Evolutionary conservation across 2,113 vertebrate species (phyloP).

Genomic region (Gallinago jamesoni): DNA sequence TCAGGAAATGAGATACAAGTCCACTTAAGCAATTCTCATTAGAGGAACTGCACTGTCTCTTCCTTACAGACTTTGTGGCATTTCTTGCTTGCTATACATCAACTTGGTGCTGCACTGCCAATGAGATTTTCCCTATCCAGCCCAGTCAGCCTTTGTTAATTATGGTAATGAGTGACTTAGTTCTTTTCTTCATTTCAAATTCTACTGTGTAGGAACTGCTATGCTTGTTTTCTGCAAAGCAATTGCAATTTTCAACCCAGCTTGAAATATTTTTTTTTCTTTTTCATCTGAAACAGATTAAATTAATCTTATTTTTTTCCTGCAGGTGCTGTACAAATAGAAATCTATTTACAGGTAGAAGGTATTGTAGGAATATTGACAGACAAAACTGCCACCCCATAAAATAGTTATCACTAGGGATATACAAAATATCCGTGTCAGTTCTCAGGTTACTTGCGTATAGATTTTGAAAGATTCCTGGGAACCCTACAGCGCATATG

Average conservation of each 20-base stretch:
- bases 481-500: neutral
- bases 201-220: neutral
- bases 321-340: neutral
- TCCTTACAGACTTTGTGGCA: neutral
- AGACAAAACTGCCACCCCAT: neutral
- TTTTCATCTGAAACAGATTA: neutral
- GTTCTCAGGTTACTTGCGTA: neutral
- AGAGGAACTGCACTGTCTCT: neutral
- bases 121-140: neutral
- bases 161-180: neutral
- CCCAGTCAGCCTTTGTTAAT: neutral
- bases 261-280: neutral
- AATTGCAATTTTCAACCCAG: neutral
- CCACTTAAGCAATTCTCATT: neutral
- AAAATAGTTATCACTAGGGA: neutral
- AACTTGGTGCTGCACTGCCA: neutral
- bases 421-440: neutral
- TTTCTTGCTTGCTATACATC: neutral
- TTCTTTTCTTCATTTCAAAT: neutral
- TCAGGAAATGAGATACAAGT: neutral
- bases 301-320: neutral
- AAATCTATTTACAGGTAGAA: neutral
- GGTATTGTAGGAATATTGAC: neutral
- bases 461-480: neutral
- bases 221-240: neutral